A percentile compares a stretch with the other conserved stretches of the same genome.
Conservation (phyloP, 2,113 vertebrate species). For the Fulmarus glacialis region DNA sequence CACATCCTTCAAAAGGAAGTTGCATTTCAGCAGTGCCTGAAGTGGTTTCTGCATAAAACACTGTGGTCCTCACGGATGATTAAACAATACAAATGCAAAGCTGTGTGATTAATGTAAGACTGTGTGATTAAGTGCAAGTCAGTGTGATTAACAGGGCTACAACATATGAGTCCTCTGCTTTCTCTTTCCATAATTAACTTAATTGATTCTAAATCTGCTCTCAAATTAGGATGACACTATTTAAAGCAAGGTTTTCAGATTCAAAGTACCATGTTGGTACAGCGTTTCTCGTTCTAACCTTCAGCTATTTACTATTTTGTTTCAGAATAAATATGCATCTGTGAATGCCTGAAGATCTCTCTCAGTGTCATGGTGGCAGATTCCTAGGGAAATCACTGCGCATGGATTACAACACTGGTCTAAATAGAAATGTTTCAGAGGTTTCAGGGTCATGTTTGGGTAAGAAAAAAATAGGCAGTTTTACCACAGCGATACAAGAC, state of each 20-base stretch:
- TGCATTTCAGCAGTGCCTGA: background rate
- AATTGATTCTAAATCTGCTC: slow-evolving; percentile 25
- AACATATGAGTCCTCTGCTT: background rate
- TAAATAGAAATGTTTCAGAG: background rate
- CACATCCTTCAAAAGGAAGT: background rate
- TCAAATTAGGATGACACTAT: background rate
- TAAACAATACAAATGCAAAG: background rate
- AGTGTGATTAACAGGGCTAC: background rate
- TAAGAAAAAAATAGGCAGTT: background rate
- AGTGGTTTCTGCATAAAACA: background rate
- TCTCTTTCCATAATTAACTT: slow-evolving; percentile 36
- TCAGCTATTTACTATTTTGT: background rate
- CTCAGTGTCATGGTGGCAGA: background rate
- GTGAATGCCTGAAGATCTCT: background rate
- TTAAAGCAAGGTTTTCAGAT: background rate
- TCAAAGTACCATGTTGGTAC: background rate
- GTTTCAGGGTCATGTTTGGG: background rate
- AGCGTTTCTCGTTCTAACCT: background rate
- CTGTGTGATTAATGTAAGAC: background rate
- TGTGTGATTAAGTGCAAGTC: background rate
- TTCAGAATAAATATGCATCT: background rate
- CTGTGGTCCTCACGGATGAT: background rate
- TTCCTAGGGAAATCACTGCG: background rate
- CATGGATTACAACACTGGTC: background rate
- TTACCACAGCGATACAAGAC: background rate